Base-by-base conservation (phyloP, 2,797 vertebrate species). In the Danio kyathit region DNA sequence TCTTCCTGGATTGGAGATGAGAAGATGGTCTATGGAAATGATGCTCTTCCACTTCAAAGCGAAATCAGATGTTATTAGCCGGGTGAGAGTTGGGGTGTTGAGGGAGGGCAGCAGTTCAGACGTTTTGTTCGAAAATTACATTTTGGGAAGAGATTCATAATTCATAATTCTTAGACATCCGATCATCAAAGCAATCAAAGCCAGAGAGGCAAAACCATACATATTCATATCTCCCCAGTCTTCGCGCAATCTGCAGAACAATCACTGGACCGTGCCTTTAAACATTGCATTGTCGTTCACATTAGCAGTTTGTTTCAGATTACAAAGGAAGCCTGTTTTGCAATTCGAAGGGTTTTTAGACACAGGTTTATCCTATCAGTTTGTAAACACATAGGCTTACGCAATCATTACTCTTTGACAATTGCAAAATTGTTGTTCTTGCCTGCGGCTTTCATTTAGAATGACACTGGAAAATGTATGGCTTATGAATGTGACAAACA, bases 1-100 rank as follows among this genome's bases (percentile, higher is more conserved):
- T 48, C 63, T 76, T 65, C 49, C 19, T 60, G 40, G 19, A 49
- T 38, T 29, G 7, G 79, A 83, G 85, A 76, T 44, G 54, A 52
- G 67, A 59, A 67, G 29, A 77, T 73, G 21, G 74, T 84, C 82
- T 85, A 84, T 83, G 56, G 56, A 74, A 74, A 74, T 74, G 0
- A 74, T 29, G 52, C 41, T 48, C 52, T 48, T 74, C 19, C 71
- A 74, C 43, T 46, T 74, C 41, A 74, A 74, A 60, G 56, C 12
- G 3, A 16, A 21, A 43, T 57, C 70, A 43, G 52, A 44, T 11
- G 11, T 72, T 72, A 57, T 12, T 43, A 56, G 40, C 49, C 9
- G 38, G 10, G 38, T 56, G 69, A 40, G 40, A 52, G 69, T 13
- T 5, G 2, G 13, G 7, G 5, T 51, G 29, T 70, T 54, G 48